Base-by-base conservation (phyloP, 2,888 invertebrate species). In the Lottia gigantea region DNA sequence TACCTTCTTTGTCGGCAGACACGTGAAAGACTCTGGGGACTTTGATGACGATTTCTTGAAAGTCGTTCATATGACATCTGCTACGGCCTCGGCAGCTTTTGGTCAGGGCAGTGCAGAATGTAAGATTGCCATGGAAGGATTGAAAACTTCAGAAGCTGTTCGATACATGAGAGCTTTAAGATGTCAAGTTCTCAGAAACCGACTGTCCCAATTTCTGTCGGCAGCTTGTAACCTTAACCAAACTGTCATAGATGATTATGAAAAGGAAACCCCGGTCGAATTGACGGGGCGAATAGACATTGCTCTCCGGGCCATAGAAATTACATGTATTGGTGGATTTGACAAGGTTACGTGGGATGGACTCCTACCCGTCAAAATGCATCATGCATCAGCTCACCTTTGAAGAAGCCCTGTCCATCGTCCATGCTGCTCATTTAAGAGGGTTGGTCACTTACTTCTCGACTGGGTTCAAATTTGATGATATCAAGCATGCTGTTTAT, bases 141-240 rank as follows among this genome's bases (percentile, higher is more conserved):
- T 81, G 66, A 72, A 76, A 46, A 81, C 81, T 16, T 71, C 74
- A 12, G 78, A 81, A 49, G 80, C 81, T 1, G 69, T 80, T 14
- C 68, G 74, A 7, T 81, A 80, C 72, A 81, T 81, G 81, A 70
- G 62, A 19, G 74, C 79, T 0, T 72, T 80, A 14, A 61, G 78
- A 23, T 78, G 75, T n/a, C 80, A 81, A 26, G 76, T 80, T 8
- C 76, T 75, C 64, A 67, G 78, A 26, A 72, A 71, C 61, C 74
- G 74, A 55, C 45, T 66, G 46, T 75, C 69, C 45, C 81, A 81
- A 69, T 70, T 75, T 61, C 61, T 81, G 49, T 81, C 80, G 0
- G 81, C 81, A 11, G 81, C 81, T 14, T 81, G 81, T 80, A 81
- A 81, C 63, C 78, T 80, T 11, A 81, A 81, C 70, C 81, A 81